Evolutionary conservation across 2,797 vertebrate species (phyloP), one percentile per base, ranked within the genome.

Genomic region (Macrochelys suwanniensis): DNA sequence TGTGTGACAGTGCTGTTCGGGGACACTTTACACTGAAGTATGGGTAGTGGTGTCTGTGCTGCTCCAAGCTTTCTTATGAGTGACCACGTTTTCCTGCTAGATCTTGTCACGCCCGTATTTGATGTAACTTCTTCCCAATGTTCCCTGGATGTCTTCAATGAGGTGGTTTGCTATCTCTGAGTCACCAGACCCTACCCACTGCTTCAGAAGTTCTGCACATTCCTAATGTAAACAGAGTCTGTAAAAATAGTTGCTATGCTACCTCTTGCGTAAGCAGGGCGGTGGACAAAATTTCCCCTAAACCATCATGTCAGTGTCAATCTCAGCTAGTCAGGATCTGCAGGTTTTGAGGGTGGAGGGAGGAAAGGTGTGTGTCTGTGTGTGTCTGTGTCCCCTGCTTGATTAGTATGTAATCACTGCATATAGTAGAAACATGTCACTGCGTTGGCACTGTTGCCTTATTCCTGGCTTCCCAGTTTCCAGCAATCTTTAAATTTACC

Each of bases 291-390:
- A 45, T 82, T 89, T 93, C 96, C 89, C 90, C 95, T 91, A 3
- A 85, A 74, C 80, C 15, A 89, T 68, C 94, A 90, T 59, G 95
- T 88, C 97, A 92, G 95, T 95, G 92, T 86, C 96, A 94, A 95
- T 95, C 93, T 65, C 84, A 88, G 0, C 90, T 49, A 76, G 92
- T 90, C 74, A 68, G 53, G 85, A 76, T 82, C 94, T 89, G 94
- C 96, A 89, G 94, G 93, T 16, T 57, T 80, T 88, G 94, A 42
- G 42, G 50, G 15, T 0, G 2, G 88, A 85, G 90, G 95, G 94
- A 95, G 88, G 83, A 57, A 57, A 4, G 13, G 31, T 31, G 37
- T 17, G 21, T 49, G 47, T n/a, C 96, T 95, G 47, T 65, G 61
- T 31, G 13, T 33, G 6, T n/a, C 96, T 95, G 96, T 96, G 96